Percentiles rank a stretch among this genome's conserved stretches.
These are phyloP conservation scores for Aquatica leii DNA, from an alignment of 2,888 invertebrate genomes.

Conservation along the genomic window DNA sequence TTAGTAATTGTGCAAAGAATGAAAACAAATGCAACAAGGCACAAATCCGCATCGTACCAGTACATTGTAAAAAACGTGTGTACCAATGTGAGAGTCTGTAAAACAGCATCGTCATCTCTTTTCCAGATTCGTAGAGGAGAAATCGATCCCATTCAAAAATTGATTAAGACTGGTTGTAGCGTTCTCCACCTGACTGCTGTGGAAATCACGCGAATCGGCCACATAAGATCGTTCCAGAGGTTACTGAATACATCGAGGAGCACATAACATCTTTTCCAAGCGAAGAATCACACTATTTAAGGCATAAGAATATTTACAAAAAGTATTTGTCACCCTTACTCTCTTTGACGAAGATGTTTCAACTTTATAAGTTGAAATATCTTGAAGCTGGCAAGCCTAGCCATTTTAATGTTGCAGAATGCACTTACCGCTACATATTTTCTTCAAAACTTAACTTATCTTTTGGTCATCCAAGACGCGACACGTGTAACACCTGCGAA, in stretches of 20 bases:
- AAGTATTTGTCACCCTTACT: constrained; percentile 8
- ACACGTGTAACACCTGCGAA: not conserved
- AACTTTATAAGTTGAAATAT: not conserved
- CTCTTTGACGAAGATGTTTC: not conserved
- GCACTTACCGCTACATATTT: not conserved
- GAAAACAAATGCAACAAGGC: too few species aligned
- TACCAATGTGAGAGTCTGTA: too few species aligned
- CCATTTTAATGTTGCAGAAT: not conserved
- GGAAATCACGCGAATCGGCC: not conserved
- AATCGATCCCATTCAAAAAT: too few species aligned
- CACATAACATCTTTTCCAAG: not conserved
- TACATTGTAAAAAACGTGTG: too few species aligned
- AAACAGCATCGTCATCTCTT: too few species aligned
- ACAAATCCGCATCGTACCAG: too few species aligned
- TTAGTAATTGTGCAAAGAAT: too few species aligned
- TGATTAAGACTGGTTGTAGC: too few species aligned
- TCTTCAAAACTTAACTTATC: not conserved
- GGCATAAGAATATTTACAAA: constrained; percentile 9
- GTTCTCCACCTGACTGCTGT: too few species aligned
- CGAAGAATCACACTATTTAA: not conserved
- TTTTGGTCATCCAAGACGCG: not conserved
- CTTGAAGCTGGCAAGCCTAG: not conserved
- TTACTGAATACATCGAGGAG: not conserved
- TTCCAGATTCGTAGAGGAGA: too few species aligned
- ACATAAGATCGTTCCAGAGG: not conserved